Evolutionary conservation across 2,797 vertebrate species (phyloP), one percentile per base, ranked within the genome.

Genomic region (Poliocrania exsul): DNA sequence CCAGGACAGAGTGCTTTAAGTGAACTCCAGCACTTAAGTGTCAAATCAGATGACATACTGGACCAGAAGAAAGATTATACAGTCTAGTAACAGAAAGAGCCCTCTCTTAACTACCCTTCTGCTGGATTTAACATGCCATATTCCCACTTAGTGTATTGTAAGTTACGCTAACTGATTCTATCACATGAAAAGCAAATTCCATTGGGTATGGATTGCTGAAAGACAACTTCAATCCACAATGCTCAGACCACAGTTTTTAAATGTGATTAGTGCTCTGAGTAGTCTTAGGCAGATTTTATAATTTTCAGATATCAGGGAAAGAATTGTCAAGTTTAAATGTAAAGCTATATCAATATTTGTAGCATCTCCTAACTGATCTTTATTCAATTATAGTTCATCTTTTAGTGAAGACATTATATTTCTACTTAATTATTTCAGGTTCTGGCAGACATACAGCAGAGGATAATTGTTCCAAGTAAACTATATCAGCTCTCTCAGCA

Each of bases 311-410:
- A 75, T 25, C 46, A 86, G 26, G 57, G 83, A 93, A 88, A 38
- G 66, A 90, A 87, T 71, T 58, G 24, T 40, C 44, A 49, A 74
- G 7, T 77, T 85, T 93, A 93, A 95, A 88, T 61, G 25, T 46
- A 79, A 95, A 95, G 25, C 35, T 91, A 2, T 84, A 81, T 44
- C 71, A 91, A 85, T 95, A 95, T 75, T 91, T 96, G 95, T 56
- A 88, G 40, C 71, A 86, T 78, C n/a, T 86, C 35, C 53, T 81
- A 94, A 94, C 58, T 74, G 62, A 94, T 87, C 46, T 72, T 94
- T 64, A 51, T 90, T 96, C 91, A 96, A 91, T 92, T 96, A 94
- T 70, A 96, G 88, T 73, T 95, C 46, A 81, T 81, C 61, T 94
- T 93, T 92, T 93, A 96, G 75, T 51, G 86, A 70, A 94, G 54